Conservation (phyloP, 1,140 invertebrate genomes). For the Drosophila suzukii region DNA sequence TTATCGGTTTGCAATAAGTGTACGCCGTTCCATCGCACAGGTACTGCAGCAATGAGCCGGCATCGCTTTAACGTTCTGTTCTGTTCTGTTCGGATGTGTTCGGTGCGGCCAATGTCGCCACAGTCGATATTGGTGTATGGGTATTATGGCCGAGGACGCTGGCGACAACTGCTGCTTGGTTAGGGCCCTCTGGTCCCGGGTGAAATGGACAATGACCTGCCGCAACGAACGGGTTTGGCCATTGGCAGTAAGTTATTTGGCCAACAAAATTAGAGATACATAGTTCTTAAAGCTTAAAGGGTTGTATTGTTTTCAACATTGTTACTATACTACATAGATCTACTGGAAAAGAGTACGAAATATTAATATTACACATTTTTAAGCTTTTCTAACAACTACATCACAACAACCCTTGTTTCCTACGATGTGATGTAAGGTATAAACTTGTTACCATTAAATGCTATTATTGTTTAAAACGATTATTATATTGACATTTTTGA, state of each 20-base stretch:
- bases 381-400: no score
- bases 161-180: conserved; percentile 26
- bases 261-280: conserved; percentile 6
- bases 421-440: no score
- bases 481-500: no score
- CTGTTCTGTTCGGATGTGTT: background rate
- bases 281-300: background rate
- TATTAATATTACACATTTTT: no score
- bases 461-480: no score
- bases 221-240: conserved; percentile 27
- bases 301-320: background rate
- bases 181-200: conserved; percentile 11
- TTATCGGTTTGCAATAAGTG: conserved; percentile 61
- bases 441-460: no score
- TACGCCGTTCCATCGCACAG: conserved; percentile 32
- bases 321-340: no score
- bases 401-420: no score
- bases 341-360: no score
- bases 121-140: conserved; percentile 1
- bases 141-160: conserved; percentile 16
- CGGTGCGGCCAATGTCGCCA: conserved; percentile 21
- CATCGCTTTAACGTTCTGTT: conserved; percentile 30
- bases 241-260: conserved; percentile 21
- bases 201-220: conserved; percentile 44
- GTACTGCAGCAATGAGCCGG: conserved; percentile 30